phyloP scores from a whole-genome alignment of 2,888 invertebrate genomes.

The Netelia melanura region DNA sequence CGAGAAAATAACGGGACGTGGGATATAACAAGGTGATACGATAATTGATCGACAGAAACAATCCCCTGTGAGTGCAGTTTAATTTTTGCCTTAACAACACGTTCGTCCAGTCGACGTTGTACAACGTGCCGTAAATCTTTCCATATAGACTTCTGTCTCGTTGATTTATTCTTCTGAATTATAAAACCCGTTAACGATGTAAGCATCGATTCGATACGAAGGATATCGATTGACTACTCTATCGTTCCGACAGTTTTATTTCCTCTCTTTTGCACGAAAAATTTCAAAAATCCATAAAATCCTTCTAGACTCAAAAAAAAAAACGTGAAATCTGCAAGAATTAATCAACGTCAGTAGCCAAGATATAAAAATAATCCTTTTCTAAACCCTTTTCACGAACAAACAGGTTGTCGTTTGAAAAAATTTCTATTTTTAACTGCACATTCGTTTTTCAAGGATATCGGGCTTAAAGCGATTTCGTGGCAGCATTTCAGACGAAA shows the following conservation, averaged over 20 bases:
- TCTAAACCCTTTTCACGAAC: too few species aligned
- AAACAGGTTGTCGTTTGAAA: background rate
- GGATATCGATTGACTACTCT: background rate
- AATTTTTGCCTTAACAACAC: conserved; percentile 14
- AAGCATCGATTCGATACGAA: conserved; percentile 11
- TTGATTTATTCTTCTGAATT: conserved; percentile 44
- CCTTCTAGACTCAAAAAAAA: too few species aligned
- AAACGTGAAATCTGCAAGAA: too few species aligned
- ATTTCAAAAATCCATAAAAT: background rate
- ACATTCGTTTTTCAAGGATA: background rate
- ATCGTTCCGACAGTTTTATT: background rate
- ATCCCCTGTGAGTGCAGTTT: conserved; percentile 6
- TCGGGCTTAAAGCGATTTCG: background rate
- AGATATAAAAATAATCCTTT: too few species aligned
- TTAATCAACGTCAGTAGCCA: too few species aligned
- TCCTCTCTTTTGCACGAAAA: background rate
- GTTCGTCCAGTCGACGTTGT: background rate
- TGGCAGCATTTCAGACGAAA: background rate
- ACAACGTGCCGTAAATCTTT: conserved; percentile 37
- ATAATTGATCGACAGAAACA: conserved; percentile 44
- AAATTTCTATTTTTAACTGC: background rate
- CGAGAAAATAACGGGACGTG: conserved; percentile 2
- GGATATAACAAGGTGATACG: conserved; percentile 22
- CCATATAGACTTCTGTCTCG: background rate
- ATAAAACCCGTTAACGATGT: conserved; percentile 28